phyloP scores from a whole-genome alignment of 2,113 vertebrate species.

The Dendropsophus ebraccatus region DNA sequence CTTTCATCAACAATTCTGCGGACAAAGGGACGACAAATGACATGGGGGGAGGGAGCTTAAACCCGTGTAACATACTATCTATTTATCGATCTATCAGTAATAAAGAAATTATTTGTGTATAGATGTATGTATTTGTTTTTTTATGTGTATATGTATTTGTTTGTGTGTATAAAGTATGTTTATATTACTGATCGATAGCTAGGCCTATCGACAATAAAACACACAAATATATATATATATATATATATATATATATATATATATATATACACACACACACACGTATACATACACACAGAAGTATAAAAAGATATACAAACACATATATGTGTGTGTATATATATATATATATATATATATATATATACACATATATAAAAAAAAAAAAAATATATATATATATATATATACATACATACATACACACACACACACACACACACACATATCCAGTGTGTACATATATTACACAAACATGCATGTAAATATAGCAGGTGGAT shows the following conservation, averaged over 20 bases:
- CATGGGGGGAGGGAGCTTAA: not conserved
- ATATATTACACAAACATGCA: not conserved
- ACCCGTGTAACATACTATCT: not conserved
- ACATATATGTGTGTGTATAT: not conserved
- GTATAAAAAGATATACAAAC: not conserved
- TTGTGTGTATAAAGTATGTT: no score
- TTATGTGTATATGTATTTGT: no score
- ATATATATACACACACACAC: not conserved
- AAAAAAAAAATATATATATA: not conserved
- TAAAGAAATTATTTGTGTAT: not conserved
- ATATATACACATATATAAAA: not conserved
- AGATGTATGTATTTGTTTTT: not conserved
- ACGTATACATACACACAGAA: not conserved
- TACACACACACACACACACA: not conserved
- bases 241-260: not conserved
- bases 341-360: slow-evolving; percentile 12
- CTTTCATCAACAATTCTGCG: slow-evolving; percentile 16
- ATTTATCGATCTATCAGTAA: not conserved
- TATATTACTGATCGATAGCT: no score
- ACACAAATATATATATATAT: slow-evolving; percentile 9
- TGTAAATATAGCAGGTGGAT: not conserved
- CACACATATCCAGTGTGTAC: not conserved
- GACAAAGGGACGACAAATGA: slow-evolving; percentile 40
- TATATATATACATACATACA: not conserved
- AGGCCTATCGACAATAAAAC: no score